Evolutionary conservation across 2,888 invertebrate genomes (phyloP).

Genomic region (Nephrotoma guestfalica): DNA sequence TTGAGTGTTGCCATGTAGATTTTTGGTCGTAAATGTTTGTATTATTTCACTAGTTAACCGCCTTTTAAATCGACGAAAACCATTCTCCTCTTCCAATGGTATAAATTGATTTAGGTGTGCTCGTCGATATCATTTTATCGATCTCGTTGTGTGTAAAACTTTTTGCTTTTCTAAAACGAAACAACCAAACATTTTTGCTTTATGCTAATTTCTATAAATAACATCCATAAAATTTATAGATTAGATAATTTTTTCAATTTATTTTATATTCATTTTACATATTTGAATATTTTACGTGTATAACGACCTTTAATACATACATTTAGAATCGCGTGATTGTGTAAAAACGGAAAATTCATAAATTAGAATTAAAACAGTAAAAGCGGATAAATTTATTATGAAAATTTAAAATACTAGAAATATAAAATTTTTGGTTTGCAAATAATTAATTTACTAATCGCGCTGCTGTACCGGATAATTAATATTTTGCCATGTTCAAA

Average conservation of each 20-base stretch:
- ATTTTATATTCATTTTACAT: background rate
- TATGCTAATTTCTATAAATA: background rate
- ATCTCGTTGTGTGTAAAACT: background rate
- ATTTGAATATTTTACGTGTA: background rate
- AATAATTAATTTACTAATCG: background rate
- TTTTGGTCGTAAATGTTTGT: background rate
- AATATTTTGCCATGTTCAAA: background rate
- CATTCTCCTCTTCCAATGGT: background rate
- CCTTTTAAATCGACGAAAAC: background rate
- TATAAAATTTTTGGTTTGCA: background rate
- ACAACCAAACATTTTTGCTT: background rate
- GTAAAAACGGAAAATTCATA: background rate
- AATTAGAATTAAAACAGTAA: background rate
- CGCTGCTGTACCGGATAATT: too few species aligned
- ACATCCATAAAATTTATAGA: background rate
- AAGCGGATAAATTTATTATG: background rate
- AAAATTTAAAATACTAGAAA: background rate
- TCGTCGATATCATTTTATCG: background rate
- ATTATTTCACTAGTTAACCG: background rate
- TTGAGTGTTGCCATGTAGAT: background rate
- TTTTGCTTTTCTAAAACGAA: too few species aligned
- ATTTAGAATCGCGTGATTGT: background rate
- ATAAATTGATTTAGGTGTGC: background rate
- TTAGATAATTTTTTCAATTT: background rate
- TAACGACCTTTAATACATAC: background rate